Conservation (phyloP, 2,113 vertebrate species). For the Neopipo cinnamomea region DNA sequence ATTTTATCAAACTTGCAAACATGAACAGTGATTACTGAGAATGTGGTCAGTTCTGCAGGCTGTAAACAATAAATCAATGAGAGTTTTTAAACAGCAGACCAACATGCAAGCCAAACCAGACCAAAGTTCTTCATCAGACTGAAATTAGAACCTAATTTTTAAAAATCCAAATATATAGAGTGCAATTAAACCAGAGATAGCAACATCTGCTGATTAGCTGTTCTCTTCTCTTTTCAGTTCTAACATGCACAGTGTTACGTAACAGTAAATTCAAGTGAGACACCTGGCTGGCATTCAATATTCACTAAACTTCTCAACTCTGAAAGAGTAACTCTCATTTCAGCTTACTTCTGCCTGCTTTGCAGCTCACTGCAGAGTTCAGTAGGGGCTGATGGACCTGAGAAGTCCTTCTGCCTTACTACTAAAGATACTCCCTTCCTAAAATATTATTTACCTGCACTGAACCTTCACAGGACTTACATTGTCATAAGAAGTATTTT, state of each 20-base stretch:
- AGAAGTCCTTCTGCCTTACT: background rate
- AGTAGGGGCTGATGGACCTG: background rate
- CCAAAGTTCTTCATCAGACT: background rate
- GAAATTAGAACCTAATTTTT: background rate
- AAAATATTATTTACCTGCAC: background rate
- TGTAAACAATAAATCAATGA: background rate
- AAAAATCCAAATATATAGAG: background rate
- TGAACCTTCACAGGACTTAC: background rate
- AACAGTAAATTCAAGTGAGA: background rate
- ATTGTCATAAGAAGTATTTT: background rate
- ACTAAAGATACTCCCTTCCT: background rate
- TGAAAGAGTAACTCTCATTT: background rate
- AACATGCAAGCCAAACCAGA: background rate
- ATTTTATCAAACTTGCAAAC: background rate
- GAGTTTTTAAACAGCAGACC: background rate
- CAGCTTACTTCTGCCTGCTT: background rate
- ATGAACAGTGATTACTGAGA: background rate
- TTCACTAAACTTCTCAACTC: background rate
- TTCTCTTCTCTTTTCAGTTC: background rate
- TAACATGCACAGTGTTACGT: background rate
- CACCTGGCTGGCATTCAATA: background rate
- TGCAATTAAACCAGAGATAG: background rate
- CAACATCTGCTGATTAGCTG: background rate
- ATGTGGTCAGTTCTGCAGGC: background rate
- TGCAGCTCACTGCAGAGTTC: background rate